Percentiles rank a stretch among this genome's conserved stretches.
Conservation (phyloP, 2,113 vertebrate species). For the Pomatorhinus ruficollis region DNA sequence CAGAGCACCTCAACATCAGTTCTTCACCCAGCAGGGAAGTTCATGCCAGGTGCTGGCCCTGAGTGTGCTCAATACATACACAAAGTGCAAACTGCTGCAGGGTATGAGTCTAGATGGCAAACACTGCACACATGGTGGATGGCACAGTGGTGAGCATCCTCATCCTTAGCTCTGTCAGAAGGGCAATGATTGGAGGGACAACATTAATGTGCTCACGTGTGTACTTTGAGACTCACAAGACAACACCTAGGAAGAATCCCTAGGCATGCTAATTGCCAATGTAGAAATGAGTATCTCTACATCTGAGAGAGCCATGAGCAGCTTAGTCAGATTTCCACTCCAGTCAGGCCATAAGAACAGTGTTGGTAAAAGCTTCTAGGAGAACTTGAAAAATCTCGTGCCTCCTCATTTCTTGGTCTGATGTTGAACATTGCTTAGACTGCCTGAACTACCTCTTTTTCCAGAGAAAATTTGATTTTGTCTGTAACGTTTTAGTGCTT, state of each 20-base stretch:
- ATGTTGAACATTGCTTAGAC: background rate
- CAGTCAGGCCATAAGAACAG: background rate
- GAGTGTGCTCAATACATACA: background rate
- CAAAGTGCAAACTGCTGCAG: background rate
- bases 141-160: background rate
- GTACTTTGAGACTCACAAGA: background rate
- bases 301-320: background rate
- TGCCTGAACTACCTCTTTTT: background rate
- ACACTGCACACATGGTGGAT: fast-evolving
- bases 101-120: background rate
- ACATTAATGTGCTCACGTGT: fast-evolving
- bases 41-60: background rate
- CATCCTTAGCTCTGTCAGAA: background rate
- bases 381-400: background rate
- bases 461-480: background rate
- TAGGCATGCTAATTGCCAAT: background rate
- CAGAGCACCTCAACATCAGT: background rate
- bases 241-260: background rate
- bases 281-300: background rate
- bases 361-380: background rate
- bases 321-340: background rate
- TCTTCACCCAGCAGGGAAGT: background rate
- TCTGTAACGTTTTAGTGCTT: background rate
- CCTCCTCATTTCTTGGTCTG: background rate
- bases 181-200: background rate